These are phyloP conservation scores for Homarus gammarus DNA, from an alignment of 2,888 invertebrate genomes.

Conservation along the genomic window DNA sequence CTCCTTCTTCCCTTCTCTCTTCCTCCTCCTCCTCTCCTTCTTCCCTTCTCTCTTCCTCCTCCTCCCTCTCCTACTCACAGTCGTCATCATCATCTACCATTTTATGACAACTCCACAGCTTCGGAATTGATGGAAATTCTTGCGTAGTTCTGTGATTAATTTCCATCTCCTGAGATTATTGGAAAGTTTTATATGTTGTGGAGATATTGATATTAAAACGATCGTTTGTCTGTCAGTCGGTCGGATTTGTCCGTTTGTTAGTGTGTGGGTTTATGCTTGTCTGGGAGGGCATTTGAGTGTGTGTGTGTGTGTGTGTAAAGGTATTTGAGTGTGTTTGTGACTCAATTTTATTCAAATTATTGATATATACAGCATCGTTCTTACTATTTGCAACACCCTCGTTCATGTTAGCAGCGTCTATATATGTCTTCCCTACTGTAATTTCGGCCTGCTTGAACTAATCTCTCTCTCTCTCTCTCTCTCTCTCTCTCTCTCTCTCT, in stretches of 20 bases:
- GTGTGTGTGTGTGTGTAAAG: not conserved
- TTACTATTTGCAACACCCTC: no score
- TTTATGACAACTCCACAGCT: no score
- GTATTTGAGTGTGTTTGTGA: slow-evolving; percentile 1
- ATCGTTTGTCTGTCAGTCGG: no score
- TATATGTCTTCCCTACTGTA: slow-evolving; percentile 18
- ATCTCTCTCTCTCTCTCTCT: not conserved
- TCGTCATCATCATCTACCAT: not conserved
- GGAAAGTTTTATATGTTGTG: no score
- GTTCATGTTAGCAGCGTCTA: no score
- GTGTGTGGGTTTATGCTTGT: not conserved
- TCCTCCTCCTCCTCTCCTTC: not conserved
- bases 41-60: not conserved
- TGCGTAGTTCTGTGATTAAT: no score
- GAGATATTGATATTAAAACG: no score
- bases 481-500: not conserved
- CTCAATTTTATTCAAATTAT: no score
- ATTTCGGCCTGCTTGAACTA: not conserved
- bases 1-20: not conserved
- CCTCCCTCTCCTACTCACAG: slow-evolving; percentile 5
- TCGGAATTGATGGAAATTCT: no score
- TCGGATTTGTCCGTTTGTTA: not conserved
- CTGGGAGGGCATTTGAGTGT: not conserved
- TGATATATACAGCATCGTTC: no score
- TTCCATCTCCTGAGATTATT: no score